Percentiles rank a stretch among this genome's conserved stretches.
Evolutionary conservation across 2,888 invertebrate species (phyloP).

Genomic region (Smittia sp.): DNA sequence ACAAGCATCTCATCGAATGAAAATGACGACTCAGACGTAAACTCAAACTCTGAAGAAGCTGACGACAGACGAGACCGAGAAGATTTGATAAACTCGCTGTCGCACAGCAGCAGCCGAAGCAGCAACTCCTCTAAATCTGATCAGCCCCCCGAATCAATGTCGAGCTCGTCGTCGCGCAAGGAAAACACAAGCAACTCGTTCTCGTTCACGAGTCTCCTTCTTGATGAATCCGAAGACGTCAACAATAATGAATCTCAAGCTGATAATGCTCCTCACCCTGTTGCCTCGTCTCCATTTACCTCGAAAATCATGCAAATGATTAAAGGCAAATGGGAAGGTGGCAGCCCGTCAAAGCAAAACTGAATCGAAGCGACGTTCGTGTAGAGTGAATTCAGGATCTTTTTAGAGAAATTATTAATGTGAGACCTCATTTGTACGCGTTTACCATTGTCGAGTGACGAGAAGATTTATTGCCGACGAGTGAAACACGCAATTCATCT

Average conservation of each 20-base stretch:
- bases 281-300: conserved; percentile 22
- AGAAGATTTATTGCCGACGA: neutral
- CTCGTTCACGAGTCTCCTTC: conserved; percentile 49
- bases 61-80: conserved; percentile 10
- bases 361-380: neutral
- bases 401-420: neutral
- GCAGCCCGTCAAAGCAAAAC: neutral
- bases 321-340: neutral
- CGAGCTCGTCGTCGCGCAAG: neutral
- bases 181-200: conserved; percentile 54
- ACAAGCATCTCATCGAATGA: conserved; percentile 22
- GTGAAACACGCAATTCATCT: neutral
- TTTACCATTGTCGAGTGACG: neutral
- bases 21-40: neutral
- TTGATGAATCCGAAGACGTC: conserved; percentile 48
- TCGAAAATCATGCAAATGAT: conserved; percentile 32
- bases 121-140: conserved; percentile 32
- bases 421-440: conserved; percentile 4
- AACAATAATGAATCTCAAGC: conserved; percentile 1
- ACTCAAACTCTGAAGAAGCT: conserved; percentile 19
- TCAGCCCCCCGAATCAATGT: conserved; percentile 7
- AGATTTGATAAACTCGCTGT: conserved; percentile 19
- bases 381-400: neutral
- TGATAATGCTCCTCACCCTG: neutral
- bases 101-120: conserved; percentile 2